These are phyloP conservation scores for Oryzaephilus surinamensis DNA, from an alignment of 1,140 invertebrate genomes.

Conservation along the genomic window DNA sequence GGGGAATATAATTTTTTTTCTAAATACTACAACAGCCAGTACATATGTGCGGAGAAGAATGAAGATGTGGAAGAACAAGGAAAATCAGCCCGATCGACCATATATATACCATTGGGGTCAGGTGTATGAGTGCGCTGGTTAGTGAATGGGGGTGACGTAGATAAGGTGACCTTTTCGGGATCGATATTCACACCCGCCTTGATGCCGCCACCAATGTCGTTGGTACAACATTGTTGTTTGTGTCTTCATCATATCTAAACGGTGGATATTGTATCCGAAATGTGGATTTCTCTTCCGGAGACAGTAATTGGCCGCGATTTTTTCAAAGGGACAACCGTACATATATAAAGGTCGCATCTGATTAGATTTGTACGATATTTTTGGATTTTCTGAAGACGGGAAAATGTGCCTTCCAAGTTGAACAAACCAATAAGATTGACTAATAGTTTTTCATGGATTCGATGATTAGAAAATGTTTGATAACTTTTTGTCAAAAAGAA, in stretches of 20 bases:
- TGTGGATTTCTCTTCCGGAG: neutral
- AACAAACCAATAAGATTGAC: too few relatives aligned
- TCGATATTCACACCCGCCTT: slow-evolving; percentile 5
- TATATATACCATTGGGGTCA: too few relatives aligned
- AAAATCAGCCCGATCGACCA: neutral
- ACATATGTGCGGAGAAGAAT: neutral
- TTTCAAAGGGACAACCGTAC: too few relatives aligned
- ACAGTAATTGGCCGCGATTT: neutral
- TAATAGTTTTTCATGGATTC: too few relatives aligned
- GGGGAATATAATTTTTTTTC: neutral
- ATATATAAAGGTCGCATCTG: neutral
- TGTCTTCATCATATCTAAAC: neutral
- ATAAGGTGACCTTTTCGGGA: slow-evolving; percentile 8
- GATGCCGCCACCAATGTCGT: slow-evolving; percentile 1
- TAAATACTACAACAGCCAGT: neutral
- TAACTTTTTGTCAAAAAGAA: too few relatives aligned
- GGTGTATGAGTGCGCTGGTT: too few relatives aligned
- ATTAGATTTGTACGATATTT: too few relatives aligned
- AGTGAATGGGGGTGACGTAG: slow-evolving; percentile 8
- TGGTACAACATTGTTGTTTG: neutral
- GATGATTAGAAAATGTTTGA: too few relatives aligned
- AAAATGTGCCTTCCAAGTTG: too few relatives aligned
- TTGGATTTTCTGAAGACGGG: too few relatives aligned
- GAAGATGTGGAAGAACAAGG: neutral
- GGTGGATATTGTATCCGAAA: neutral